Percentiles rank a stretch among this genome's conserved stretches.
These are phyloP conservation scores for Toxotes lorentzi DNA, from an alignment of 2,797 vertebrate genomes.

Conservation along the genomic window DNA sequence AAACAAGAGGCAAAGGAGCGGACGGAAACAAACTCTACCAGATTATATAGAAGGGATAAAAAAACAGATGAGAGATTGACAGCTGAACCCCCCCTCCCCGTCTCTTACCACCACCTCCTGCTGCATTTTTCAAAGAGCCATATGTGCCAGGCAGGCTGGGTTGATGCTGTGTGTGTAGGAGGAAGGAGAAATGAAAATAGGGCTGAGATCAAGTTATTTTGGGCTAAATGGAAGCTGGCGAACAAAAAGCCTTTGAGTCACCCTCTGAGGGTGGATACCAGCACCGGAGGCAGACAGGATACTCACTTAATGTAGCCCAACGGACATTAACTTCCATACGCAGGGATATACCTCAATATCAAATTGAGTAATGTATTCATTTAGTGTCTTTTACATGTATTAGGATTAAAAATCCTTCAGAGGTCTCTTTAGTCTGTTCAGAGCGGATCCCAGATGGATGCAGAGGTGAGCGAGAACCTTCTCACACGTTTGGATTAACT, in stretches of 20 bases:
- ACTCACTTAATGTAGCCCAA: constrained; percentile 34
- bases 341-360: background rate
- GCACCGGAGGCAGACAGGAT: constrained; percentile 57
- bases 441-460: too few relatives aligned
- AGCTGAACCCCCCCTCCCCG: constrained; percentile 32
- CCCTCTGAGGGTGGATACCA: constrained; percentile 72
- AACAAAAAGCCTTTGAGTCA: constrained; percentile 85
- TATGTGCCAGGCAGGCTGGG: constrained; percentile 66
- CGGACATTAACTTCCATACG: constrained; percentile 28
- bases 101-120: constrained; percentile 56
- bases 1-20: background rate
- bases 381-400: background rate
- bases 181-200: constrained; percentile 79
- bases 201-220: constrained; percentile 84
- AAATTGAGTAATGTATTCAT: background rate
- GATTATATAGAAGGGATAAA: constrained; percentile 33
- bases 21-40: constrained; percentile 19
- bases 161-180: constrained; percentile 76
- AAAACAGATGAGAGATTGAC: constrained; percentile 52
- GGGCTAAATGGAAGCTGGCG: constrained; percentile 78
- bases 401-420: too few relatives aligned
- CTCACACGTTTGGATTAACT: too few relatives aligned
- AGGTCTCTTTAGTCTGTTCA: too few relatives aligned
- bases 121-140: constrained; percentile 63
- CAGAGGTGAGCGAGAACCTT: too few relatives aligned